These are phyloP conservation scores for Ochropacha duplaris DNA, from an alignment of 2,888 invertebrate genomes.

Conservation along the genomic window DNA sequence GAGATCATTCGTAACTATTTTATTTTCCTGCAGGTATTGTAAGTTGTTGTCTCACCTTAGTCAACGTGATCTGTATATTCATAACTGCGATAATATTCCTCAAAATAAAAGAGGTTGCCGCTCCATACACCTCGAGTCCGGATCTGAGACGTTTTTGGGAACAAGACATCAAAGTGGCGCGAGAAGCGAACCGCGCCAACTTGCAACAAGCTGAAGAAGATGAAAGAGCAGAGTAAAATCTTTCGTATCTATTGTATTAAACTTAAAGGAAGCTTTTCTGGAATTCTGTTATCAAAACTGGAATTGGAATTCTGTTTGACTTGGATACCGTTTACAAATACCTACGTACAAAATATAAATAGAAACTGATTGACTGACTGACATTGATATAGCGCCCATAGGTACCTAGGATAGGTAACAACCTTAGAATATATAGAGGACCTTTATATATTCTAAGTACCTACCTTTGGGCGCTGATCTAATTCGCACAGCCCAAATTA, in stretches of 20 bases:
- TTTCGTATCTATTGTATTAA: slow-evolving; percentile 6
- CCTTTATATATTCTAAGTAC: no score
- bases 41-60: slow-evolving; percentile 89
- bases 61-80: slow-evolving; percentile 93
- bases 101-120: slow-evolving; percentile 93
- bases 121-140: slow-evolving; percentile 89
- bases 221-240: slow-evolving; percentile 68
- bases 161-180: slow-evolving; percentile 88
- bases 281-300: no score
- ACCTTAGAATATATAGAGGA: no score
- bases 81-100: slow-evolving; percentile 90
- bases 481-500: no score
- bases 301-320: no score
- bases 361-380: no score
- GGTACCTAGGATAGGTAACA: no score
- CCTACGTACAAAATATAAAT: no score
- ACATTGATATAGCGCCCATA: no score
- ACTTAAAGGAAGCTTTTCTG: no score
- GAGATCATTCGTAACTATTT: not conserved
- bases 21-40: slow-evolving; percentile 81
- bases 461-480: no score
- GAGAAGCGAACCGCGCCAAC: slow-evolving; percentile 84
- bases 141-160: slow-evolving; percentile 91
- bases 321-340: no score
- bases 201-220: slow-evolving; percentile 82